These are phyloP conservation scores for Augiades crinisus DNA, from an alignment of 2,888 invertebrate genomes.

Conservation along the genomic window DNA sequence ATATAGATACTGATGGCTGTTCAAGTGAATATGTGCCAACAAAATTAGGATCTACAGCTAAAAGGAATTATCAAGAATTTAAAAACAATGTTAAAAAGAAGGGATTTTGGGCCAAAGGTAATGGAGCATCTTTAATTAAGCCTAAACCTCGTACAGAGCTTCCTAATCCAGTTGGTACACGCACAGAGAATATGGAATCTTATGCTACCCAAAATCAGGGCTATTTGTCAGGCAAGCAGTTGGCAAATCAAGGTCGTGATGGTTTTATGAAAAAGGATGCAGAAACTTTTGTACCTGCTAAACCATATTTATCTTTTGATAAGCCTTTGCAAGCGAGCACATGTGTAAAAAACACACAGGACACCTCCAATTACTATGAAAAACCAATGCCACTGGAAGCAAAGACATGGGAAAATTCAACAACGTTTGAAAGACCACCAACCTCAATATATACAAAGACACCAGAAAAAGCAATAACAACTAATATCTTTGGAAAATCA, in stretches of 20 bases:
- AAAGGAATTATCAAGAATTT: constrained; percentile 71
- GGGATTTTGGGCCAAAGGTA: constrained; percentile 74
- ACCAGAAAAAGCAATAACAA: constrained; percentile 1
- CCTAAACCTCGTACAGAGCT: constrained; percentile 33
- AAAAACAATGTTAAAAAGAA: constrained; percentile 68
- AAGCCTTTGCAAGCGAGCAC: constrained; percentile 36
- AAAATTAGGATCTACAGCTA: constrained; percentile 63
- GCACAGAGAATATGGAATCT: not conserved
- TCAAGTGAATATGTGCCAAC: constrained; percentile 75
- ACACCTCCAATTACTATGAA: constrained; percentile 20
- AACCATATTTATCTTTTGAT: constrained; percentile 51
- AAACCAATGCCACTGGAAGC: constrained; percentile 1
- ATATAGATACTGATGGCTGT: constrained; percentile 58
- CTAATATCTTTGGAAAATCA: not conserved
- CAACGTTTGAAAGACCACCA: not conserved
- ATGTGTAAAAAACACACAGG: constrained; percentile 32
- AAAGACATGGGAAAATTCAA: not conserved
- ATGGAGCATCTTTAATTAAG: constrained; percentile 50
- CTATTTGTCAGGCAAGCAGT: constrained; percentile 29
- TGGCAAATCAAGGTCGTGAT: constrained; percentile 27
- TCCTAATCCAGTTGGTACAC: not conserved
- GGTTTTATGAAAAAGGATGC: constrained; percentile 52
- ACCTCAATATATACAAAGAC: not conserved
- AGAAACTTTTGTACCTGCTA: constrained; percentile 36
- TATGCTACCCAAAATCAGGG: constrained; percentile 25